Percentiles rank a stretch among this genome's conserved stretches.
Evolutionary conservation across 2,888 invertebrate species (phyloP).

Genomic region (Tuberolachnus salignus): DNA sequence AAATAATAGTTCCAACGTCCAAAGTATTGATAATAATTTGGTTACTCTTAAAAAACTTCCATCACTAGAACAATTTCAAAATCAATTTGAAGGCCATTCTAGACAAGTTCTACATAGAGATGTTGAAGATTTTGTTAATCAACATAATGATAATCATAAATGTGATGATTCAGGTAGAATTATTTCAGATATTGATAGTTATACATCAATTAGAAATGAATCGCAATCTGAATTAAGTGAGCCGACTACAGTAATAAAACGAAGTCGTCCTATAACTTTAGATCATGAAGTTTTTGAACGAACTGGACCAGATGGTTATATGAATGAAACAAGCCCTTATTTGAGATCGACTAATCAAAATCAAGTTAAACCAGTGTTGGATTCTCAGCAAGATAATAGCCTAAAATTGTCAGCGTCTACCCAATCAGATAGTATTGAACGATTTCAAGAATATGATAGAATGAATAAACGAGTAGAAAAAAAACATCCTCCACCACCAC

Average conservation of each 20-base stretch:
- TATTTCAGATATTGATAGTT: constrained; percentile 38
- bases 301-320: constrained; percentile 54
- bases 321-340: constrained; percentile 54
- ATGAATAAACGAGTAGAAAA: constrained; percentile 35
- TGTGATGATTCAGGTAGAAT: constrained; percentile 24
- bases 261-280: constrained; percentile 8
- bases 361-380: constrained; percentile 40
- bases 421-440: constrained; percentile 36
- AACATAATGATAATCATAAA: constrained; percentile 36
- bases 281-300: constrained; percentile 52
- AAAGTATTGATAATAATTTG: constrained; percentile 41
- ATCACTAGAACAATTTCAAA: constrained; percentile 48
- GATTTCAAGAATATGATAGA: constrained; percentile 46
- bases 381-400: constrained; percentile 43
- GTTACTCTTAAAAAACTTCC: constrained; percentile 34
- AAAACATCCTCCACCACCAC: constrained; percentile 63
- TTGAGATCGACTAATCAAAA: constrained; percentile 45
- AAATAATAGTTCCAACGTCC: constrained; percentile 45
- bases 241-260: constrained; percentile 44
- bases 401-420: constrained; percentile 39
- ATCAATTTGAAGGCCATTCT: constrained; percentile 53
- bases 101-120: constrained; percentile 53
- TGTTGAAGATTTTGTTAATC: constrained; percentile 50
- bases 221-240: constrained; percentile 40
- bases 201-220: constrained; percentile 32